phyloP scores from a whole-genome alignment of 2,113 vertebrate genomes.

The Rhinolophus ferrumequinum region DNA sequence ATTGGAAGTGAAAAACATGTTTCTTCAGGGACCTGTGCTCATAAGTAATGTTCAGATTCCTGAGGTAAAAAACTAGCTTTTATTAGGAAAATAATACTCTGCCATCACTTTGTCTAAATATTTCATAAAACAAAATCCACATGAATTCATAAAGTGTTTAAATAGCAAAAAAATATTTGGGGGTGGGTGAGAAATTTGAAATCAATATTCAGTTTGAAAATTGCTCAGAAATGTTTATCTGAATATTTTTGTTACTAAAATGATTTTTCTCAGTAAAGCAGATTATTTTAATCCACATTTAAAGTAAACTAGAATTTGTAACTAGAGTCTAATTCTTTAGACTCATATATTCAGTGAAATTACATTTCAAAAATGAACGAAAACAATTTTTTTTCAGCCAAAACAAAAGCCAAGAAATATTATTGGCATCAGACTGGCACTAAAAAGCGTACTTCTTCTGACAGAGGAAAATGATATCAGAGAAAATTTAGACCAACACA shows the following conservation, averaged over 20 bases:
- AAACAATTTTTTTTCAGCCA: neutral
- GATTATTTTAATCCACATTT: neutral
- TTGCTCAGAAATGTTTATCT: neutral
- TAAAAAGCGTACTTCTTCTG: neutral
- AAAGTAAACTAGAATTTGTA: neutral
- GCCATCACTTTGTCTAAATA: neutral
- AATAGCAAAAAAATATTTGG: neutral
- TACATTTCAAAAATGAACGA: neutral
- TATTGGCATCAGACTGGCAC: neutral
- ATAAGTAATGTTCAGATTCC: neutral
- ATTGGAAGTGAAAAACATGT: neutral
- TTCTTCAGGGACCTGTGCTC: neutral
- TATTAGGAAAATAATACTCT: neutral
- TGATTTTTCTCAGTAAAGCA: neutral
- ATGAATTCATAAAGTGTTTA: neutral
- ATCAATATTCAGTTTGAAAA: neutral
- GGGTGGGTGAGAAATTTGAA: neutral
- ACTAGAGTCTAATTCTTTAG: neutral
- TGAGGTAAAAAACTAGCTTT: slow-evolving; percentile 12
- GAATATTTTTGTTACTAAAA: neutral
- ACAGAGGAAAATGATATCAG: neutral
- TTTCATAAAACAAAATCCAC: neutral
- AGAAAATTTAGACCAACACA: neutral
- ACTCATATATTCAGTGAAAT: neutral
- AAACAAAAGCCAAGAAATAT: neutral